Conservation (phyloP, 2,113 vertebrate species). For the Neogale vison region DNA sequence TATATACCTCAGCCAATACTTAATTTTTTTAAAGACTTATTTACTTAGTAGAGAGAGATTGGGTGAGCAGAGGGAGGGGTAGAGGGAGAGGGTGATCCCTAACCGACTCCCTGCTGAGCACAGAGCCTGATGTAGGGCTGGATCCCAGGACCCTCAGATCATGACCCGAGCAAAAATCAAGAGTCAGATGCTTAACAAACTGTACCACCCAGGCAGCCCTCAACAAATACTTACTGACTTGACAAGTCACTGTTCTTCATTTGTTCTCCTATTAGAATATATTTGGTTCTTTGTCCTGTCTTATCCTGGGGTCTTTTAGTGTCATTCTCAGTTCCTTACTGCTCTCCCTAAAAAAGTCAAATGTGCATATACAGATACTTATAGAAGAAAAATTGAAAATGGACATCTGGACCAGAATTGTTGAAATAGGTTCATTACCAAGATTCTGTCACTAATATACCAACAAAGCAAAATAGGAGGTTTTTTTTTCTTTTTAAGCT, state of each 20-base stretch:
- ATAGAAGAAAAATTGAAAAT: not conserved
- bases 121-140: not conserved
- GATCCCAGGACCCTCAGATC: not conserved
- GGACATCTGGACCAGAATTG: not conserved
- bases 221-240: not conserved
- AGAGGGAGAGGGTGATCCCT: not conserved
- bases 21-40: not conserved
- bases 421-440: not conserved
- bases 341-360: not conserved
- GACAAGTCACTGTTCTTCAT: not conserved
- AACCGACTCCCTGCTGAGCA: not conserved
- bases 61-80: not conserved
- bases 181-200: not conserved
- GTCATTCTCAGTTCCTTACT: not conserved
- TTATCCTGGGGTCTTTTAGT: not conserved
- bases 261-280: not conserved
- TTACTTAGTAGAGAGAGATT: no score
- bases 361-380: not conserved
- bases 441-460: not conserved
- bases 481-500: not conserved
- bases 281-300: not conserved
- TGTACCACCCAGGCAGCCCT: not conserved
- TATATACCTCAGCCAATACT: not conserved
- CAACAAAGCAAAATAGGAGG: not conserved
- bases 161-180: not conserved